phyloP scores from a whole-genome alignment of 2,888 invertebrate species.

The Cephus sareptanus region DNA sequence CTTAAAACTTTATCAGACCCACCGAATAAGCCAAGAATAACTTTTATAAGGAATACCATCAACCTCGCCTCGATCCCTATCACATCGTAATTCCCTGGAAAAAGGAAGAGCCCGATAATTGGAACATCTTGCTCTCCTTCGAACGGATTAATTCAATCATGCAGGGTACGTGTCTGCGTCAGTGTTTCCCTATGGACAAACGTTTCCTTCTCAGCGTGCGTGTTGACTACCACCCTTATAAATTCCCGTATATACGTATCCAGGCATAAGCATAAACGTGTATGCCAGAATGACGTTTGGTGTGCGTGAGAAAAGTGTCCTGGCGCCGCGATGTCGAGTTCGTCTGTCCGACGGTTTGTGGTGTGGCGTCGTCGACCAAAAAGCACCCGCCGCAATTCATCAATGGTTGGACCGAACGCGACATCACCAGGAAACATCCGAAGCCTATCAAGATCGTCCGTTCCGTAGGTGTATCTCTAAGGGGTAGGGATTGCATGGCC shows the following conservation, averaged over 20 bases:
- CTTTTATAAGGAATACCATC: background rate
- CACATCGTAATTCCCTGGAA: background rate
- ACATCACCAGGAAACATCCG: slow-evolving; percentile 23
- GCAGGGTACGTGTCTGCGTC: background rate
- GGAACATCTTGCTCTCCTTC: background rate
- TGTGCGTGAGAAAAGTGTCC: slow-evolving; percentile 20
- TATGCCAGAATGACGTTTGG: background rate
- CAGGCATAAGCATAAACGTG: background rate
- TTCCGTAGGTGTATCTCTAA: background rate
- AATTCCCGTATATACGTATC: background rate
- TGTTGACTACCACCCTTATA: background rate
- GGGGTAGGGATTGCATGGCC: slow-evolving; percentile 12
- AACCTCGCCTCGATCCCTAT: background rate
- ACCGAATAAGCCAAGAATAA: background rate
- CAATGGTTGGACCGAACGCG: slow-evolving; percentile 21
- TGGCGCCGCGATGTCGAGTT: slow-evolving; percentile 14
- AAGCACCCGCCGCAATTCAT: slow-evolving; percentile 27
- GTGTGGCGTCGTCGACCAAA: slow-evolving; percentile 20
- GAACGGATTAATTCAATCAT: background rate
- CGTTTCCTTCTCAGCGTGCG: background rate
- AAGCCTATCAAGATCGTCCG: slow-evolving; percentile 21
- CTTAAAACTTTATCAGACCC: background rate
- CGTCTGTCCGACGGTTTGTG: slow-evolving; percentile 15
- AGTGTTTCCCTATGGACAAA: background rate
- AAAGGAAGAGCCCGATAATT: background rate